Evolutionary conservation across 2,113 vertebrate species (phyloP).

Genomic region (Chlamydotis undulata): DNA sequence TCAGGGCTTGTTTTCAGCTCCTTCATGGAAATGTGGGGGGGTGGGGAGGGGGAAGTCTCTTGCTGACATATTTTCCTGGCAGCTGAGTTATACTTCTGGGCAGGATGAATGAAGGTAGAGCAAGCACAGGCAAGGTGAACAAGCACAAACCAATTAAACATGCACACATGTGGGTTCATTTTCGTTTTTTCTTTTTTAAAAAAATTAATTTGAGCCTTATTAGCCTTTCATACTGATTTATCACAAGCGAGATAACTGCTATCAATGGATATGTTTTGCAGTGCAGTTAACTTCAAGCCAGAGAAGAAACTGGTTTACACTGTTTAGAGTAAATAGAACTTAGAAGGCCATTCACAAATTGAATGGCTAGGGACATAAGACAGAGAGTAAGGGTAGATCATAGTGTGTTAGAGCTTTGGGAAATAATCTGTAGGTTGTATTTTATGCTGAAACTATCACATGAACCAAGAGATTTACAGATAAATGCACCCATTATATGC

Average conservation of each 20-base stretch:
- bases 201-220: neutral
- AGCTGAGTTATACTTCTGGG: neutral
- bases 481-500: neutral
- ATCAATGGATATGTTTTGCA: neutral
- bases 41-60: neutral
- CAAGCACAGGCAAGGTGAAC: constrained; percentile 4
- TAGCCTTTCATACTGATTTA: neutral
- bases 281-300: neutral
- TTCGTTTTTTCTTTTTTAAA: neutral
- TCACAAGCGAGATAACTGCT: neutral
- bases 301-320: neutral
- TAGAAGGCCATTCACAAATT: neutral
- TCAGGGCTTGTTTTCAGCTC: neutral
- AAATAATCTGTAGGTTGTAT: neutral
- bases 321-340: neutral
- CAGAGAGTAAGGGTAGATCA: neutral
- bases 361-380: neutral
- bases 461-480: neutral
- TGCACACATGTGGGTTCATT: neutral
- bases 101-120: constrained; percentile 4
- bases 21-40: neutral
- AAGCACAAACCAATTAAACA: neutral
- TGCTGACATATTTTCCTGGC: constrained; percentile 1
- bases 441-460: neutral
- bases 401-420: neutral